Evolutionary conservation across 2,797 vertebrate species (phyloP).

Genomic region (Betta splendens): DNA sequence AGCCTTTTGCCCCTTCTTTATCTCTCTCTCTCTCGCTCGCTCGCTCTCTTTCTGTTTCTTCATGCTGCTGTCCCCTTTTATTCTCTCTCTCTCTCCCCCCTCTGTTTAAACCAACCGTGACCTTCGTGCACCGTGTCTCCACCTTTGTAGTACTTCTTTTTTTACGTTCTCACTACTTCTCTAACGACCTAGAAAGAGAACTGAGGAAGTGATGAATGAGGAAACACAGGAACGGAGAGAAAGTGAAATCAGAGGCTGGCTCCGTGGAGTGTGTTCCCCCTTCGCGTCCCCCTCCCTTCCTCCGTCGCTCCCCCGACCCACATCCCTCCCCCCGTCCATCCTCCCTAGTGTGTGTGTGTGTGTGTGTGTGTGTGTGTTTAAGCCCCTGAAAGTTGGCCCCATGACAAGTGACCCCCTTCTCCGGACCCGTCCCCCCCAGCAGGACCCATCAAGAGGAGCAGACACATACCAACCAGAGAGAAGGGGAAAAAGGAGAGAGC

Average conservation of each 20-base stretch:
- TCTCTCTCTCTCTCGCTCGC: slow-evolving; percentile 51
- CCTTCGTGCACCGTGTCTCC: slow-evolving; percentile 26
- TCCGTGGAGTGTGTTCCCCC: slow-evolving; percentile 59
- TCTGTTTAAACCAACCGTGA: slow-evolving; percentile 50
- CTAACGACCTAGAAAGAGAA: slow-evolving; percentile 19
- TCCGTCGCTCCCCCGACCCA: slow-evolving; percentile 50
- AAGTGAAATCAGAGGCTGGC: slow-evolving; percentile 43
- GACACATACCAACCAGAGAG: slow-evolving; percentile 46
- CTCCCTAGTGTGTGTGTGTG: slow-evolving; percentile 50
- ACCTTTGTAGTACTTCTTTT: slow-evolving; percentile 1
- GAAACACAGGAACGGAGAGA: slow-evolving; percentile 8
- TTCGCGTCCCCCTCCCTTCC: slow-evolving; percentile 47
- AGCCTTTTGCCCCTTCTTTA: slow-evolving; percentile 60
- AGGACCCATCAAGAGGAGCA: slow-evolving; percentile 73
- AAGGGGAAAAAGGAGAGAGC: slow-evolving; percentile 63
- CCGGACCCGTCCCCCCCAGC: slow-evolving; percentile 47
- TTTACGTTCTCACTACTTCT: background rate
- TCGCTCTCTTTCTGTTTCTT: slow-evolving; percentile 47
- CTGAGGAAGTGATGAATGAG: slow-evolving; percentile 7
- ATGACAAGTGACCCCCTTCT: slow-evolving; percentile 77
- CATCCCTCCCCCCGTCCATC: slow-evolving; percentile 64
- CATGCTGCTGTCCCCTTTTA: slow-evolving; percentile 55
- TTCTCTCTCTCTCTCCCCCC: slow-evolving; percentile 37
- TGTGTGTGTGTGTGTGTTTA: slow-evolving; percentile 33
- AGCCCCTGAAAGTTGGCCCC: slow-evolving; percentile 77